Base-by-base conservation (phyloP, 2,113 vertebrate species). In the Pogonocichla stellata region DNA sequence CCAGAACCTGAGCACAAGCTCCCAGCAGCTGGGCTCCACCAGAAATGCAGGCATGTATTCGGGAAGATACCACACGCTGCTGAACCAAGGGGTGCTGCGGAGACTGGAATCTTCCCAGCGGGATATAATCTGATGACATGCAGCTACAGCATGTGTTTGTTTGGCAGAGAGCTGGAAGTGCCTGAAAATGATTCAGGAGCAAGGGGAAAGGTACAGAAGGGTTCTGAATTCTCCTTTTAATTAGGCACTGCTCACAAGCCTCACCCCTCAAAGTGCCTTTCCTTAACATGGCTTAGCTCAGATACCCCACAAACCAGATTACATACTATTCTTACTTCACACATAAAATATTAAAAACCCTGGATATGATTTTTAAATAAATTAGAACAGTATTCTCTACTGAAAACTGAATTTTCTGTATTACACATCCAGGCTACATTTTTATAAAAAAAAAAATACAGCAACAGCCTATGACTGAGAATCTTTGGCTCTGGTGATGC, bases 41-140 rank as follows among this genome's bases (percentile, higher is more conserved):
- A 97, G 96, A 96, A 88, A 98, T 64, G 97, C 95, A 96, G 92
- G 96, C 97, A 97, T 95, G 28, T 70, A 96, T 95, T 96, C 93
- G 91, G 98, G 98, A 98, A 96, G 71, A 89, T 98, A 98, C 98
- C 98, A 99, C 98, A 97, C 45, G 97, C 94, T 60, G 92, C 67
- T 96, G 86, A 74, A 75, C 79, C 82, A 89, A 96, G 93, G 96
- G 98, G 97, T 90, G 96, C 54, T 40, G 47, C 57, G 19, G 56
- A 84, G 54, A 86, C 40, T 65, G 40, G 51, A 66, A 60, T 53
- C 60, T 86, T 60, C 71, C 78, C 34, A 8, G 70, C 45, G 5
- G 86, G 80, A 66, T 79, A 29, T 60, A 88, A 88, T 47, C 61
- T 14, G 87, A 45, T 71, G 85, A 94, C 92, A 92, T 3, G 93